Evolutionary conservation across 1,140 invertebrate species (phyloP), one percentile per base, ranked within the genome.

Genomic region (Calephelis virginiensis): DNA sequence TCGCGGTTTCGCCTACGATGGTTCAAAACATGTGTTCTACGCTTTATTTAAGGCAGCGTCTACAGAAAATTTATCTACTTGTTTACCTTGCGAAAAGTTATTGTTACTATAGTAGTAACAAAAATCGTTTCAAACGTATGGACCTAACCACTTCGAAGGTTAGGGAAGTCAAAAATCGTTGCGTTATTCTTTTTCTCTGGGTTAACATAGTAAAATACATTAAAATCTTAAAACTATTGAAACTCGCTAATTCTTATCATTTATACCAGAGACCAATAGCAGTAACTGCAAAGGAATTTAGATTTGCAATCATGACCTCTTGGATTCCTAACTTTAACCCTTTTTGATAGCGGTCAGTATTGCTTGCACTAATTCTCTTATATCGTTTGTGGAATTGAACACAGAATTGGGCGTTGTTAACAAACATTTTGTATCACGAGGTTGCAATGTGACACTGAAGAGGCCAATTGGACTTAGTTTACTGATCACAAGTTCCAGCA

Each of bases 391-490:
- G 47, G 47, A 38, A 47, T 50, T 50, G 45, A 56, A 67, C 56
- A 62, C 64, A 53, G 63, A 43, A 64, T 64, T 71, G 62, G 62
- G 53, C 47, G 64, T 67, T 71, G 69, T 67, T 64, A 71, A 66
- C 66, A 71, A 68, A 71, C 63, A 61, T 68, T 71, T 71, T 61
- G 69, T 48, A 63, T 49, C n/a, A 59, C 40, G 53, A 13, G 49
- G 63, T 64, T 64, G 47, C 50, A 64, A 48, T 66, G 61, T 60
- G 69, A 66, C 46, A 67, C 66, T 64, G 56, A 14, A 63, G 64
- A 61, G 59, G 68, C 68, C 66, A 71, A 64, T 71, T 67, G 47
- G 64, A 56, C 56, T 67, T 64, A 64, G 46, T 69, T 69, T 49
- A 47, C 62, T 49, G 62, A 47, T 63, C 62, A 37, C 17, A 63